Evolutionary conservation across 1,140 invertebrate species (phyloP).

Genomic region (Achroia grisella): DNA sequence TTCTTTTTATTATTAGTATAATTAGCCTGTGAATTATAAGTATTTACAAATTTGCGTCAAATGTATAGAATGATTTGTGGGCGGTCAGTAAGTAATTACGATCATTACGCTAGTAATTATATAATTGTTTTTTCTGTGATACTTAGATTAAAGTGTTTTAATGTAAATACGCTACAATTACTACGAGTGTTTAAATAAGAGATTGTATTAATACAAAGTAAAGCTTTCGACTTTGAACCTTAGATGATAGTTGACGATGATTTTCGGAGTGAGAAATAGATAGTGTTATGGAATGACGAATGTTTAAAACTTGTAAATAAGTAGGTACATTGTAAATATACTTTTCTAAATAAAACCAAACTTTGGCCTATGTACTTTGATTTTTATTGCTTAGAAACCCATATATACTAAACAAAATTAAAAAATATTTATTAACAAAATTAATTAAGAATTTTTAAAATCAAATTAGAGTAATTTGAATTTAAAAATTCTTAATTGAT

Average conservation of each 20-base stretch:
- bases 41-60: too few relatives aligned
- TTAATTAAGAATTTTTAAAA: too few relatives aligned
- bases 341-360: constrained; percentile 69
- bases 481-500: too few relatives aligned
- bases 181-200: constrained; percentile 22
- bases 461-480: too few relatives aligned
- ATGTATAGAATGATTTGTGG: constrained; percentile 1
- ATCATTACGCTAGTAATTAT: constrained; percentile 33
- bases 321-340: constrained; percentile 68
- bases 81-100: constrained; percentile 7
- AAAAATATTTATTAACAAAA: too few relatives aligned
- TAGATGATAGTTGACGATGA: constrained; percentile 27
- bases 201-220: constrained; percentile 30
- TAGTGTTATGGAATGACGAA: constrained; percentile 30
- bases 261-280: constrained; percentile 48
- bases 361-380: constrained; percentile 62
- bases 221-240: constrained; percentile 54
- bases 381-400: constrained; percentile 23
- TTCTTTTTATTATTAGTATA: background rate
- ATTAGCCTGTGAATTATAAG: background rate
- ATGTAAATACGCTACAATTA: constrained; percentile 49
- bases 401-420: too few relatives aligned
- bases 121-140: constrained; percentile 72
- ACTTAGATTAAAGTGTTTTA: constrained; percentile 62
- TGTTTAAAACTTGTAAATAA: constrained; percentile 45